Conservation (phyloP, 2,797 vertebrate genomes). For the Pempheris klunzingeri region DNA sequence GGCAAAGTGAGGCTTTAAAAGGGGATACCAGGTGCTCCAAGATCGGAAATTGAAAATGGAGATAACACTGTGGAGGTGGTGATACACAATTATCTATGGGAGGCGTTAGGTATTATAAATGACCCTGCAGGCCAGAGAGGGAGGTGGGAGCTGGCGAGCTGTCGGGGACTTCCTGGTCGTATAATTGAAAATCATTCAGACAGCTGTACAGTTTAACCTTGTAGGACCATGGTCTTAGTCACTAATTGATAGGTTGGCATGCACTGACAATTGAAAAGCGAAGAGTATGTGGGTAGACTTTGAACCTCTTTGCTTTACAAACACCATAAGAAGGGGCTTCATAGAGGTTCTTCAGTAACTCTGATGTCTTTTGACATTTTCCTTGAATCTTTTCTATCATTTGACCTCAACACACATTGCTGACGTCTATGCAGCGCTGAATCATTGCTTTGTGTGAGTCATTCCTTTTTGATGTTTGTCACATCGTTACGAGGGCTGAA, state of each 20-base stretch:
- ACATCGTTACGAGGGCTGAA: conserved; percentile 23
- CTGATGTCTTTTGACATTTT: conserved; percentile 26
- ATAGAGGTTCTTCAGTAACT: conserved; percentile 15
- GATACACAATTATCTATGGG: conserved; percentile 72
- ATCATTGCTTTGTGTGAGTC: conserved; percentile 40
- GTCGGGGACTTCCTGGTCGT: conserved; percentile 74
- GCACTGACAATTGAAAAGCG: conserved; percentile 65
- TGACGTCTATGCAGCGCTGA: background rate
- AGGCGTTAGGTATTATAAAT: conserved; percentile 73
- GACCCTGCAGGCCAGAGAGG: conserved; percentile 69
- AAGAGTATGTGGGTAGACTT: conserved; percentile 49
- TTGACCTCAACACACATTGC: conserved; percentile 14
- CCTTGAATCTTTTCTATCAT: conserved; percentile 23
- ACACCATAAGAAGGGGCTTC: background rate
- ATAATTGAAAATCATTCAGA: conserved; percentile 88
- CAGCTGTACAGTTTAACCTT: conserved; percentile 87
- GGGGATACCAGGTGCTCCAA: conserved; percentile 53
- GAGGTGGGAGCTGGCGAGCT: conserved; percentile 63
- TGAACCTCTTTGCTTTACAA: conserved; percentile 28
- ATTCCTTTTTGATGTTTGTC: conserved; percentile 34
- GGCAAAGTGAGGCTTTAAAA: conserved; percentile 16
- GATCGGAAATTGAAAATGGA: conserved; percentile 75
- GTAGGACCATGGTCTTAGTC: conserved; percentile 77
- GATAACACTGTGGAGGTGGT: conserved; percentile 59
- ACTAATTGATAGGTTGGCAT: conserved; percentile 83